Conservation (phyloP, 1,140 invertebrate genomes). For the Phymorhynchus buccinoides region DNA sequence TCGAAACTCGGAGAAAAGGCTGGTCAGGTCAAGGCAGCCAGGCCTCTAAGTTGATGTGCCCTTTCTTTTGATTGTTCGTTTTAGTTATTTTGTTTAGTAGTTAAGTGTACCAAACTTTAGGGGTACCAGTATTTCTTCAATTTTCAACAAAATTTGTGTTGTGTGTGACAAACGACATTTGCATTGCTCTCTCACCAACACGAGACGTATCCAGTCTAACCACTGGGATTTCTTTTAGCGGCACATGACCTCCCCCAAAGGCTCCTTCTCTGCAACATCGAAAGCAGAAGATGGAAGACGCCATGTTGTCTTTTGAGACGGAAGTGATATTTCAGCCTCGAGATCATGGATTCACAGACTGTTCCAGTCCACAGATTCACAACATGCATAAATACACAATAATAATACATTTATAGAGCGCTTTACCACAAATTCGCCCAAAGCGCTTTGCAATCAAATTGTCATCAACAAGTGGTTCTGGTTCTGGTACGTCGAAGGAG, state of each 20-base stretch:
- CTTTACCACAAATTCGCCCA: no score
- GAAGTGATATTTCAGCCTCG: slow-evolving; percentile 41
- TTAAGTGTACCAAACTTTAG: background rate
- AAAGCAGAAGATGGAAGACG: slow-evolving; percentile 70
- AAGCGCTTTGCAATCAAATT: no score
- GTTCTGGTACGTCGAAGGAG: no score
- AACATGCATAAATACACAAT: background rate
- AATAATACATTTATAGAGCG: no score
- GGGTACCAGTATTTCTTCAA: slow-evolving; percentile 3
- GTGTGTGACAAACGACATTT: background rate
- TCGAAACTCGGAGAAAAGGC: no score
- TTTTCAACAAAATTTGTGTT: background rate
- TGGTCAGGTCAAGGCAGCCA: background rate
- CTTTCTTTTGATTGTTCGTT: no score
- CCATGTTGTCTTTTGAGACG: slow-evolving; percentile 53
- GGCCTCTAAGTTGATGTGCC: background rate
- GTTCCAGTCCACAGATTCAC: no score
- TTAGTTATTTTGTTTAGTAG: background rate
- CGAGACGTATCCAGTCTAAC: slow-evolving; percentile 87
- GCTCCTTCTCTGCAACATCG: slow-evolving; percentile 84
- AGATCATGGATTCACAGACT: background rate
- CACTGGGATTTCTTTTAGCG: slow-evolving; percentile 80
- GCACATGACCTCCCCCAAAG: slow-evolving; percentile 80
- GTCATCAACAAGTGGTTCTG: no score
- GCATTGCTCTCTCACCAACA: slow-evolving; percentile 81